Percentiles rank a stretch among this genome's conserved stretches.
Evolutionary conservation across 2,888 invertebrate species (phyloP).

Genomic region (Diploptera punctata): DNA sequence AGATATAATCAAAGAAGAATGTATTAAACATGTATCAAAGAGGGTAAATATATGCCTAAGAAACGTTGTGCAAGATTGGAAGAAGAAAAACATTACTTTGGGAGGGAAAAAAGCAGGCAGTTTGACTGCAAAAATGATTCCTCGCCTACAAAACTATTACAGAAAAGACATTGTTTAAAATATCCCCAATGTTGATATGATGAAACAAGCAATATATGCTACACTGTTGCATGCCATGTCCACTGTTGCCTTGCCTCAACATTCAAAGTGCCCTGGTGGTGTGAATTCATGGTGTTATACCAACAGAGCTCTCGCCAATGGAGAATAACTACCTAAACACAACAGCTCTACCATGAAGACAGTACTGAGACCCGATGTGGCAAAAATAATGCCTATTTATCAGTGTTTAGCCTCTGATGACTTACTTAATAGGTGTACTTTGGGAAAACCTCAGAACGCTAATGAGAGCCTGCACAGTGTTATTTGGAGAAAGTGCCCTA

Average conservation of each 20-base stretch:
- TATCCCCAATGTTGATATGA: too few relatives aligned
- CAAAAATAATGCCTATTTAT: background rate
- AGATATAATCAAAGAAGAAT: too few relatives aligned
- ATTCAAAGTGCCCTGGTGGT: too few relatives aligned
- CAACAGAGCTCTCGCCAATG: background rate
- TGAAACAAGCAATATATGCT: too few relatives aligned
- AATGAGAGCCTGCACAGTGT: conserved; percentile 3
- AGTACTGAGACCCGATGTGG: background rate
- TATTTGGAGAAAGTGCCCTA: conserved; percentile 1
- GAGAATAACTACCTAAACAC: background rate
- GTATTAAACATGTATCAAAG: too few relatives aligned
- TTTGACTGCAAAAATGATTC: conserved; percentile 22
- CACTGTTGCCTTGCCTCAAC: background rate
- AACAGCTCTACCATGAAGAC: background rate
- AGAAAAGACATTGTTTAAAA: too few relatives aligned
- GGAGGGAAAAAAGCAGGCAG: conserved; percentile 24
- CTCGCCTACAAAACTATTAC: too few relatives aligned
- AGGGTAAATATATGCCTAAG: conserved; percentile 33
- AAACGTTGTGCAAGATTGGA: conserved; percentile 15
- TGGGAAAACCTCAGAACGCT: too few relatives aligned
- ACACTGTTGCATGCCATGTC: background rate
- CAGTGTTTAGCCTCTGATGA: background rate
- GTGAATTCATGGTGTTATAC: too few relatives aligned
- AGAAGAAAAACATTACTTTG: too few relatives aligned
- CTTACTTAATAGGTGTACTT: too few relatives aligned